Evolutionary conservation across 1,140 invertebrate genomes (phyloP).

Genomic region (Drosophila tani): DNA sequence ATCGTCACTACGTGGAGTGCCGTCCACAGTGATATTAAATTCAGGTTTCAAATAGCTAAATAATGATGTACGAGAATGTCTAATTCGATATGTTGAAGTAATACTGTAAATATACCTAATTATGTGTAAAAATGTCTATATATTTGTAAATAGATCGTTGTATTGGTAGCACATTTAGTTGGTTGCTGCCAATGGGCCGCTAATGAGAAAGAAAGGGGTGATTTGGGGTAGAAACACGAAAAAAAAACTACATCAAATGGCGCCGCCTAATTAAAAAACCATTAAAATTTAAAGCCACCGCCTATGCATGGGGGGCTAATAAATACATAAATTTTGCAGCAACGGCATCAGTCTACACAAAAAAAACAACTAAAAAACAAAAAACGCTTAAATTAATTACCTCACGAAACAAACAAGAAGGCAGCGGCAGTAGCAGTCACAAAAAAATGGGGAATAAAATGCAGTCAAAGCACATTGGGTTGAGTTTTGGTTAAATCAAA

Average conservation of each 20-base stretch:
- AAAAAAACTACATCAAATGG: constrained; percentile 53
- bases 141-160: constrained; percentile 4
- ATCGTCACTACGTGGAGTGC: no score
- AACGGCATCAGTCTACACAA: constrained; percentile 8
- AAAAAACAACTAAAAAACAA: constrained; percentile 22
- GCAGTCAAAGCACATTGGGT: constrained; percentile 42
- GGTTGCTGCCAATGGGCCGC: constrained; percentile 9
- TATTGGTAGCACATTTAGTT: constrained; percentile 31
- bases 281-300: constrained; percentile 75
- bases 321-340: constrained; percentile 73
- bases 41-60: neutral
- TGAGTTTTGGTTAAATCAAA: neutral
- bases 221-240: constrained; percentile 4
- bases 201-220: constrained; percentile 17
- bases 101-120: neutral
- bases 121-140: neutral
- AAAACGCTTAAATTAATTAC: constrained; percentile 75
- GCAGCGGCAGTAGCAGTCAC: constrained; percentile 29
- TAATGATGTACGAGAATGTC: neutral
- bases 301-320: constrained; percentile 66
- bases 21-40: no score
- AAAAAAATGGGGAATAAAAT: constrained; percentile 26
- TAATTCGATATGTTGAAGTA: no score
- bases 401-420: constrained; percentile 60
- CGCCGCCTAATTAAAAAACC: constrained; percentile 77